These are phyloP conservation scores for Barbus barbus DNA, from an alignment of 2,113 vertebrate species.

Conservation along the genomic window DNA sequence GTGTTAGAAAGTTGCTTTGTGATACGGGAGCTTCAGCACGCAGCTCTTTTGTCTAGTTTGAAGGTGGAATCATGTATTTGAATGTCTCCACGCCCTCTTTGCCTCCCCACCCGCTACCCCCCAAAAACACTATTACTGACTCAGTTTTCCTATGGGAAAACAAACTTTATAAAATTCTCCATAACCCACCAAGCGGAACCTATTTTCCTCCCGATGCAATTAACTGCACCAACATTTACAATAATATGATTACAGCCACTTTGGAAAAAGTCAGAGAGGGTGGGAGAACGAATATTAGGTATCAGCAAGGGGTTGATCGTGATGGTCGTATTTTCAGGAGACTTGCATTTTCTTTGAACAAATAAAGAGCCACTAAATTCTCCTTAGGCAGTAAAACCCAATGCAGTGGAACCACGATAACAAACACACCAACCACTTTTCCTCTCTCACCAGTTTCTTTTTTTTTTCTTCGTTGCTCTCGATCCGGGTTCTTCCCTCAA, in stretches of 20 bases:
- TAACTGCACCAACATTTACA: conserved; percentile 99
- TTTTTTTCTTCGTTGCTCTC: conserved; percentile 54
- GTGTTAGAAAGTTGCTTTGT: conserved; percentile 5
- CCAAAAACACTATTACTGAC: conserved; percentile 79
- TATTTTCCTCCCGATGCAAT: conserved; percentile 99
- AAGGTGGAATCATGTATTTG: conserved; percentile 48
- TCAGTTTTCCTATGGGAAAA: conserved; percentile 84
- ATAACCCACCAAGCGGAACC: conserved; percentile 89
- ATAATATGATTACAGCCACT: conserved; percentile 99
- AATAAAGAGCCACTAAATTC: conserved; percentile 99
- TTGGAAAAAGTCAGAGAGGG: conserved; percentile 93
- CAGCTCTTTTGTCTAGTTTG: conserved; percentile 37
- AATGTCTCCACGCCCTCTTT: conserved; percentile 46
- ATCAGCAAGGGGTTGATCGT: conserved; percentile 99
- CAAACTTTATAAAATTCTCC: conserved; percentile 97
- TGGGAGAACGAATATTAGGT: conserved; percentile 98
- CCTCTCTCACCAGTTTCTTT: conserved; percentile 52
- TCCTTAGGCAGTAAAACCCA: conserved; percentile 99
- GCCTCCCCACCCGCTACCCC: conserved; percentile 47
- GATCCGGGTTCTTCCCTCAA: conserved; percentile 77
- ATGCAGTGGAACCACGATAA: conserved; percentile 99
- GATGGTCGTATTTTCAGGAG: conserved; percentile 96
- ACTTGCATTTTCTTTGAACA: conserved; percentile 99
- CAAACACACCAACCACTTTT: conserved; percentile 87
- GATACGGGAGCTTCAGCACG: conserved; percentile 29